Evolutionary conservation across 2,797 vertebrate genomes (phyloP), one percentile per base, ranked within the genome.

Genomic region (Crocidura indochinensis): DNA sequence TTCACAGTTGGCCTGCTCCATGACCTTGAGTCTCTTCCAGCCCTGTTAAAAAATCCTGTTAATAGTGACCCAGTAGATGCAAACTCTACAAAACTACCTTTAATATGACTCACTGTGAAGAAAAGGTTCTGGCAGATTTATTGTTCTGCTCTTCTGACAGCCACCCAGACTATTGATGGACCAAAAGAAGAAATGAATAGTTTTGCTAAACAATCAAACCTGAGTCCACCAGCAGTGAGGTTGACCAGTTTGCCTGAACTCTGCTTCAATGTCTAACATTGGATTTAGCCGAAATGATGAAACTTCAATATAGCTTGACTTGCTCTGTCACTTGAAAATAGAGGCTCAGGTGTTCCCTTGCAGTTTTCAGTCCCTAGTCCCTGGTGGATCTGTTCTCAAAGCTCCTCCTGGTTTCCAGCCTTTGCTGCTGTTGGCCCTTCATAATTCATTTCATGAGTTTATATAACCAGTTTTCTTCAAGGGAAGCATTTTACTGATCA

Each of bases 211-310:
- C 76, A 80, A 15, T 38, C 38, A 72, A 79, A 56, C 68, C 24
- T n/a, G 62, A 88, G 14, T 38, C 76, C 53, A 31, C 1, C 78
- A 84, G 80, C 64, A 60, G 6, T 14, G 44, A 56, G 74, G 71
- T 7, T 56, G 46, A 87, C 75, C 29, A 60, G 62, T 53, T 73
- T 87, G 60, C 73, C 46, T 83, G 44, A 60, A 15, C 72, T 90
- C 81, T 75, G 91, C 81, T 84, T 75, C 56, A 88, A 90, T 24
- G 64, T 87, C 77, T 51, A 75, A 82, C 14, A 65, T 27, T 20
- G 67, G 65, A 49, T 38, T 49, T 91, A 47, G 77, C 65, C 75
- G 27, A 80, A 76, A 68, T 68, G 3, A 15, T 1, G 71, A 72
- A 68, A 47, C 85, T 90, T 84, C 29, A 62, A 27, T 8, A 29